Conservation (phyloP, 2,797 vertebrate genomes). For the Anomalospiza imberbis region DNA sequence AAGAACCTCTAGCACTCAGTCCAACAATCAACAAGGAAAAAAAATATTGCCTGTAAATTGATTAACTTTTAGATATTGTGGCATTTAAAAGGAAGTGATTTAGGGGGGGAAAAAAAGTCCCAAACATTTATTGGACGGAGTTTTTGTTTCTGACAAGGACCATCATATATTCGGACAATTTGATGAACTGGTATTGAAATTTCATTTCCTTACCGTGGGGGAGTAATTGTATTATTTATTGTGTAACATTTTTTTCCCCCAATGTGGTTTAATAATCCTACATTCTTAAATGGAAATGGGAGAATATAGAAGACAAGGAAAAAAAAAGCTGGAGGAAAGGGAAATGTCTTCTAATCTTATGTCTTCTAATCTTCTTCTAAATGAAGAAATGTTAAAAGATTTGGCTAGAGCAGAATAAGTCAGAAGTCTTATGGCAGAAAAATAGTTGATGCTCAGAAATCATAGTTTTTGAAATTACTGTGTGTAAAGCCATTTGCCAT, state of each 20-base stretch:
- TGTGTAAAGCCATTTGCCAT: slow-evolving; percentile 24
- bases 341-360: background rate
- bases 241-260: background rate
- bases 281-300: background rate
- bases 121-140: background rate
- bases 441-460: slow-evolving; percentile 40
- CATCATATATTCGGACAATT: background rate
- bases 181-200: background rate
- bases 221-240: background rate
- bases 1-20: background rate
- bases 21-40: background rate
- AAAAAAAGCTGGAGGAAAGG: background rate
- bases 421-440: slow-evolving; percentile 22
- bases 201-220: background rate
- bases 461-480: slow-evolving; percentile 43
- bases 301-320: background rate
- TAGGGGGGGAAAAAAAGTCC: background rate
- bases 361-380: too few species aligned
- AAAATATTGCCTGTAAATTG: background rate
- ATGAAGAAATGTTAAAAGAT: background rate
- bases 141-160: background rate
- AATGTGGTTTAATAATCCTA: background rate
- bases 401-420: background rate
- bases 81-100: background rate
- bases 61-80: background rate